These are phyloP conservation scores for Menura novaehollandiae DNA, from an alignment of 2,113 vertebrate species.

Conservation along the genomic window DNA sequence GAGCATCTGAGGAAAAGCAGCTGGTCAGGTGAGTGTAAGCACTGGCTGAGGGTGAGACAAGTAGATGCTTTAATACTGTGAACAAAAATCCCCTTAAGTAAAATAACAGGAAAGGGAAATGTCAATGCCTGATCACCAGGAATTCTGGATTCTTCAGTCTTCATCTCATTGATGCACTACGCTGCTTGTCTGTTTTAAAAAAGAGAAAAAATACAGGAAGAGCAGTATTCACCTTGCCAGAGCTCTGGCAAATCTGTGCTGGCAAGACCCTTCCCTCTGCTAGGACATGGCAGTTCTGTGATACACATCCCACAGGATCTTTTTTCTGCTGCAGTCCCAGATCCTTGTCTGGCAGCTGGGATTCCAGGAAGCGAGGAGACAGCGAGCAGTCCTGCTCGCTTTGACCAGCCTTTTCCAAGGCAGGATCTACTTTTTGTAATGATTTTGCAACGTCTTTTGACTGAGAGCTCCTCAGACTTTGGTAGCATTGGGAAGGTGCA, in stretches of 20 bases:
- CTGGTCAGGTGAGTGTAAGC: not conserved
- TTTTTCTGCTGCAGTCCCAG: not conserved
- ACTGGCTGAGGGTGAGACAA: not conserved
- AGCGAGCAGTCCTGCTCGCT: not conserved
- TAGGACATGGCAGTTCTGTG: not conserved
- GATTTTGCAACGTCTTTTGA: not conserved
- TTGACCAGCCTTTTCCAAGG: not conserved
- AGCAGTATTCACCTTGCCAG: not conserved
- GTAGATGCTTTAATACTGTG: not conserved
- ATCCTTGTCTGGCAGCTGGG: not conserved
- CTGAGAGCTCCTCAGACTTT: not conserved
- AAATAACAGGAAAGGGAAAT: not conserved
- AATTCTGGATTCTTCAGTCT: not conserved
- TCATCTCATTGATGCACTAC: not conserved
- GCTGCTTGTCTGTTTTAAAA: not conserved
- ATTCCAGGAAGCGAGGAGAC: not conserved
- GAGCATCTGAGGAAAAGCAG: slow-evolving; percentile 14
- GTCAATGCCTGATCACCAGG: not conserved
- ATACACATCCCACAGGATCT: not conserved
- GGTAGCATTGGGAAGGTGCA: not conserved
- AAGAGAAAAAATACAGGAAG: not conserved
- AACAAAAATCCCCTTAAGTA: not conserved
- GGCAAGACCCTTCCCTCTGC: not conserved
- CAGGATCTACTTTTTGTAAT: not conserved
- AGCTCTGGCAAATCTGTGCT: not conserved